Evolutionary conservation across 1,140 invertebrate genomes (phyloP).

Genomic region (Acromyrmex echinatior): DNA sequence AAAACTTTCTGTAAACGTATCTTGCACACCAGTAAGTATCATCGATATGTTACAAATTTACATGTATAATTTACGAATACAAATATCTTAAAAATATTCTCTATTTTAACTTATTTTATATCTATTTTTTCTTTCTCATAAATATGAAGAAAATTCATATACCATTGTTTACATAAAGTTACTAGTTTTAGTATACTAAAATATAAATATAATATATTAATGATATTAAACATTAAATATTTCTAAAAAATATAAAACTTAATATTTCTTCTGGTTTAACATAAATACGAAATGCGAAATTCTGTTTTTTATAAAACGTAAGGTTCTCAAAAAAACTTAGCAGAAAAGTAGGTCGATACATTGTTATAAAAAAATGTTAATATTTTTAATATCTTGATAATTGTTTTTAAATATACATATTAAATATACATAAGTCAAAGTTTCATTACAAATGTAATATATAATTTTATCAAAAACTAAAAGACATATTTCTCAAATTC

Average conservation of each 20-base stretch:
- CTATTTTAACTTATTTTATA: constrained; percentile 6
- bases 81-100: not conserved
- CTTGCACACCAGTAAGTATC: constrained; percentile 84
- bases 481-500: not conserved
- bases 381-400: not conserved
- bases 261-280: not conserved
- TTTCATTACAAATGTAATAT: not conserved
- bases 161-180: not conserved
- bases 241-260: not conserved
- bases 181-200: not conserved
- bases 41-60: not conserved
- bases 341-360: not conserved
- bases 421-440: not conserved
- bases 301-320: not conserved
- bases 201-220: constrained; percentile 7
- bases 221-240: not conserved
- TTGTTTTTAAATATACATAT: not conserved
- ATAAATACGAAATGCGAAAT: not conserved
- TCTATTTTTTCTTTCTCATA: not conserved
- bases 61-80: not conserved
- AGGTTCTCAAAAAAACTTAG: not conserved
- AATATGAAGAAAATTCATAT: not conserved
- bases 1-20: constrained; percentile 87
- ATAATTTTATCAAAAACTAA: not conserved
- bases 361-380: not conserved